Percentiles rank a stretch among this genome's conserved stretches.
phyloP scores from a whole-genome alignment of 2,888 invertebrate genomes.

The Dynastes grantii region DNA sequence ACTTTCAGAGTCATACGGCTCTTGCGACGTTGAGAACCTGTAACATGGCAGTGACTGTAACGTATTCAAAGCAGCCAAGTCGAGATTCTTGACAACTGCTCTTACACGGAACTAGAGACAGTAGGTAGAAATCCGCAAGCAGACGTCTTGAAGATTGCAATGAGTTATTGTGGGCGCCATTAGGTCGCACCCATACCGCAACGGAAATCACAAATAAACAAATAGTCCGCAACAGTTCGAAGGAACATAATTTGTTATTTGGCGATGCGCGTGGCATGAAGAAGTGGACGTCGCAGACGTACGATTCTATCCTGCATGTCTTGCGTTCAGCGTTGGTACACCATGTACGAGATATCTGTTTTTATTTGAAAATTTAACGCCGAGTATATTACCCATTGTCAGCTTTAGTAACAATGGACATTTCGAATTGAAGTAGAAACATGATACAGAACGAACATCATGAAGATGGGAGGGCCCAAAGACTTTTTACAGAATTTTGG shows the following conservation, averaged over 20 bases:
- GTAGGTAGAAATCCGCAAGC: conserved; percentile 48
- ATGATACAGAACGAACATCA: conserved; percentile 34
- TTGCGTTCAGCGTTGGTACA: not conserved
- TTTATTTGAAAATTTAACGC: conserved; percentile 49
- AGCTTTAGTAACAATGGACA: conserved; percentile 31
- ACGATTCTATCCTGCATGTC: not conserved
- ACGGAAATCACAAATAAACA: conserved; percentile 40
- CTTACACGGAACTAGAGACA: conserved; percentile 19
- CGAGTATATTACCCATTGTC: conserved; percentile 51
- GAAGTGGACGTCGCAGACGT: conserved; percentile 9
- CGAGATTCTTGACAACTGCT: conserved; percentile 5
- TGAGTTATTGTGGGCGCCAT: conserved; percentile 42
- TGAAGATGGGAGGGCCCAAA: no score
- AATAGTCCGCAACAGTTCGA: conserved; percentile 36
- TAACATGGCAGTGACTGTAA: conserved; percentile 15
- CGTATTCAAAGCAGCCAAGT: conserved; percentile 8
- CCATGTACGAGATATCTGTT: conserved; percentile 23
- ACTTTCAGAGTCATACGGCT: not conserved
- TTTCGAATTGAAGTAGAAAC: conserved; percentile 43
- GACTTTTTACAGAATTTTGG: no score
- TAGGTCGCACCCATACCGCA: conserved; percentile 20
- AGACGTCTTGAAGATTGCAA: conserved; percentile 48
- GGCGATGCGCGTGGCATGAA: conserved; percentile 43
- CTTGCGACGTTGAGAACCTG: conserved; percentile 6
- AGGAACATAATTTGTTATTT: conserved; percentile 49